Conservation (phyloP, 2,888 invertebrate genomes). For the Notodonta ziczac region DNA sequence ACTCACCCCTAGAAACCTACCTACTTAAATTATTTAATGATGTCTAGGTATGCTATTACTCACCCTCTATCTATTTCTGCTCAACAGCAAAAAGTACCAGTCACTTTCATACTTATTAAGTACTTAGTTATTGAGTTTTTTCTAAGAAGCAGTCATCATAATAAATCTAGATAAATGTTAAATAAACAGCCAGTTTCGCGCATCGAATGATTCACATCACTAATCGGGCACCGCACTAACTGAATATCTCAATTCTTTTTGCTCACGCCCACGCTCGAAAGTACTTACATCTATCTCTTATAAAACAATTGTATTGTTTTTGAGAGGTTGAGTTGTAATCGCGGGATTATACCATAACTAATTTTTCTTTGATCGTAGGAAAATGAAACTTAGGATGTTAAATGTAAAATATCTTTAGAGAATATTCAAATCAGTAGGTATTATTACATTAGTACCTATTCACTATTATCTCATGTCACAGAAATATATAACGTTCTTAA, state of each 20-base stretch:
- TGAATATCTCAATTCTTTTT: background rate
- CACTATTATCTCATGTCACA: background rate
- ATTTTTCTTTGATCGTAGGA: background rate
- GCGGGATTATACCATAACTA: background rate
- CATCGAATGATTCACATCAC: background rate
- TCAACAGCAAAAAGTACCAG: too few relatives aligned
- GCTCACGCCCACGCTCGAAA: background rate
- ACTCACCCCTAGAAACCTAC: too few relatives aligned
- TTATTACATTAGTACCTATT: too few relatives aligned
- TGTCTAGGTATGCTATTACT: too few relatives aligned
- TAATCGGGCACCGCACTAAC: background rate
- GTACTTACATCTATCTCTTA: background rate
- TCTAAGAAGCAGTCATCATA: background rate
- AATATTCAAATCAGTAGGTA: too few relatives aligned
- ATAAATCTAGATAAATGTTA: conserved; percentile 2
- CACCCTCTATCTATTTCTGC: background rate
- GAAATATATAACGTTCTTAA: too few relatives aligned
- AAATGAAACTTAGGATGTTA: background rate
- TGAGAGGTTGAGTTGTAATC: background rate
- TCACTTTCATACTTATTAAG: too few relatives aligned
- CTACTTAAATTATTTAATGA: too few relatives aligned
- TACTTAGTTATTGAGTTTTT: background rate
- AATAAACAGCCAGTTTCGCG: background rate
- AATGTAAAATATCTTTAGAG: background rate
- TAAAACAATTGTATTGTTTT: background rate